Evolutionary conservation across 2,888 invertebrate species (phyloP), one percentile per base, ranked within the genome.

Genomic region (Hypselothyrea guttata): DNA sequence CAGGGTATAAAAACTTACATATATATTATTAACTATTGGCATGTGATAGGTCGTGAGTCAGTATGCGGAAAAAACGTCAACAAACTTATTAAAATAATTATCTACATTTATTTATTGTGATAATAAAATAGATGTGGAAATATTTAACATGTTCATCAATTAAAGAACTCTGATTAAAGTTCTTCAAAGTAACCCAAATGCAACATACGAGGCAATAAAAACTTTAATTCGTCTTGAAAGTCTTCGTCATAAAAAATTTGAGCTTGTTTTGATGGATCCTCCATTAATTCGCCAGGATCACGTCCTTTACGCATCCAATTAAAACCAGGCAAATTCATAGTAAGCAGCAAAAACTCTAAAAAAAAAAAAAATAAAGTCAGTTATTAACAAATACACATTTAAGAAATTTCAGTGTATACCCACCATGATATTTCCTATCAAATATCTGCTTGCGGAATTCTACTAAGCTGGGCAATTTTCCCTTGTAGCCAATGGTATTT

Each of bases 101-200:
- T n/a, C n/a, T n/a, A n/a, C n/a, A n/a, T n/a, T n/a, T n/a, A n/a
- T n/a, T n/a, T n/a, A n/a, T n/a, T n/a, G n/a, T n/a, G n/a, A n/a
- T n/a, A n/a, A n/a, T n/a, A n/a, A n/a, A n/a, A n/a, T n/a, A n/a
- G n/a, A n/a, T n/a, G n/a, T n/a, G n/a, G n/a, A n/a, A n/a, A n/a
- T n/a, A n/a, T n/a, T n/a, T n/a, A n/a, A n/a, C n/a, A n/a, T n/a
- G n/a, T n/a, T n/a, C n/a, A n/a, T n/a, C n/a, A n/a, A n/a, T n/a
- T n/a, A n/a, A n/a, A n/a, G n/a, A n/a, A n/a, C n/a, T n/a, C n/a
- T n/a, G n/a, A 12, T 45, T 15, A 4, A 15, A 47, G 55, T 9
- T 51, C 35, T 2, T 84, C 74, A 22, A 86, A 76, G 42, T 78
- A 86, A 0, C 86, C 84, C 8, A 51, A 16, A 15, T 69, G 58